Conservation (phyloP, 2,888 invertebrate genomes). For the Timandra comae region DNA sequence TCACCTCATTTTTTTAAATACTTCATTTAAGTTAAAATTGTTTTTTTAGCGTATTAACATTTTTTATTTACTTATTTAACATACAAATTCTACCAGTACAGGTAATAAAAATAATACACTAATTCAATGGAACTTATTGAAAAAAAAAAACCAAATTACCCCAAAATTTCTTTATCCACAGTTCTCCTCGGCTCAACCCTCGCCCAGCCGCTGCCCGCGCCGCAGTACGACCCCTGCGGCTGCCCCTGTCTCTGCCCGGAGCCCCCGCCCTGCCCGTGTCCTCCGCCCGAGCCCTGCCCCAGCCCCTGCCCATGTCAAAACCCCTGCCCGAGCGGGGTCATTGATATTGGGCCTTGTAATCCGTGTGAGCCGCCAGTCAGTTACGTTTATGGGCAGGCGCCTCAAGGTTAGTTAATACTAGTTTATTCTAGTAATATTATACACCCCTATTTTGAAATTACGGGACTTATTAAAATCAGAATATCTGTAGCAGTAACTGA, state of each 20-base stretch:
- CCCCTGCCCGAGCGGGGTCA: slow-evolving; percentile 19
- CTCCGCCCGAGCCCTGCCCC: slow-evolving; percentile 3
- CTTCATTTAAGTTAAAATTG: too few relatives aligned
- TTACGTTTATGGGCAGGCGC: slow-evolving; percentile 45
- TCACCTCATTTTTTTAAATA: too few relatives aligned
- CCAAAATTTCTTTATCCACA: slow-evolving; percentile 20
- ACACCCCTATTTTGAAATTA: too few relatives aligned
- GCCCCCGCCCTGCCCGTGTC: slow-evolving; percentile 12
- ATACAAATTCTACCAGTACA: too few relatives aligned
- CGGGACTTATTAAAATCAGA: too few relatives aligned
- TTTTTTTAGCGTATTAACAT: too few relatives aligned
- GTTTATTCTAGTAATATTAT: too few relatives aligned
- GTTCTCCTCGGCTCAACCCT: slow-evolving; percentile 48
- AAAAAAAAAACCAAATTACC: background rate
- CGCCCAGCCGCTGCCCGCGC: slow-evolving; percentile 41
- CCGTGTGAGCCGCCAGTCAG: slow-evolving; percentile 34
- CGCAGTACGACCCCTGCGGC: slow-evolving; percentile 14
- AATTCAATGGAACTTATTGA: too few relatives aligned
- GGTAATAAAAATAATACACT: too few relatives aligned
- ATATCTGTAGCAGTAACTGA: too few relatives aligned
- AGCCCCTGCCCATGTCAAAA: slow-evolving; percentile 18
- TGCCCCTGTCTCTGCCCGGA: background rate
- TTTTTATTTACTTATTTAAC: too few relatives aligned
- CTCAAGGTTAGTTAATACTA: too few relatives aligned
- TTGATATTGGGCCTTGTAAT: slow-evolving; percentile 40